Conservation (phyloP, 2,113 vertebrate genomes). For the Bettongia penicillata region DNA sequence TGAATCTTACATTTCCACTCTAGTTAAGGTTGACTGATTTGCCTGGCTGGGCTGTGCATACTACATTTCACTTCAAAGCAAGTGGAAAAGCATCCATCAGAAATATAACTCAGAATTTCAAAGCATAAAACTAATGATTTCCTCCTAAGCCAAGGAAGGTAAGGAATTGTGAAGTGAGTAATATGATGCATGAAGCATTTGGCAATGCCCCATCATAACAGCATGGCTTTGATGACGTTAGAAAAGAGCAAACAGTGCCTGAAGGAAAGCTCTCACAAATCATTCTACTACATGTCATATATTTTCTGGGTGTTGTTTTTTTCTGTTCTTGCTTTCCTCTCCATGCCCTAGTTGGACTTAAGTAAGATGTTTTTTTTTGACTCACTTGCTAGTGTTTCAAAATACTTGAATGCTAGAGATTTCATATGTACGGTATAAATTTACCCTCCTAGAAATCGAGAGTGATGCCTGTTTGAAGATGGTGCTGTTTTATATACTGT, state of each 20-base stretch:
- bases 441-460: not conserved
- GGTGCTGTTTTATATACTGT: slow-evolving; percentile 23
- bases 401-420: not conserved
- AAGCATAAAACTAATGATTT: not conserved
- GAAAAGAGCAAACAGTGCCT: not conserved
- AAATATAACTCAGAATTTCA: not conserved
- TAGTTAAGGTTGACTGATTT: not conserved
- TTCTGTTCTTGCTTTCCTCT: not conserved
- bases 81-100: not conserved
- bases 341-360: not conserved
- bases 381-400: slow-evolving; percentile 9
- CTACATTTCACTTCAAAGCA: slow-evolving; percentile 18
- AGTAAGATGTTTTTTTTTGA: slow-evolving; percentile 7
- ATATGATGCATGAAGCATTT: not conserved
- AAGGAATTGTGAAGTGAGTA: not conserved
- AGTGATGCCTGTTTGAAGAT: not conserved
- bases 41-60: not conserved
- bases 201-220: not conserved
- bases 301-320: not conserved
- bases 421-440: not conserved
- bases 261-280: not conserved
- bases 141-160: not conserved
- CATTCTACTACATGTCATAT: not conserved
- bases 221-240: not conserved
- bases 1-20: not conserved